Evolutionary conservation across 2,797 vertebrate genomes (phyloP).

Genomic region (Cebuella pygmaea): DNA sequence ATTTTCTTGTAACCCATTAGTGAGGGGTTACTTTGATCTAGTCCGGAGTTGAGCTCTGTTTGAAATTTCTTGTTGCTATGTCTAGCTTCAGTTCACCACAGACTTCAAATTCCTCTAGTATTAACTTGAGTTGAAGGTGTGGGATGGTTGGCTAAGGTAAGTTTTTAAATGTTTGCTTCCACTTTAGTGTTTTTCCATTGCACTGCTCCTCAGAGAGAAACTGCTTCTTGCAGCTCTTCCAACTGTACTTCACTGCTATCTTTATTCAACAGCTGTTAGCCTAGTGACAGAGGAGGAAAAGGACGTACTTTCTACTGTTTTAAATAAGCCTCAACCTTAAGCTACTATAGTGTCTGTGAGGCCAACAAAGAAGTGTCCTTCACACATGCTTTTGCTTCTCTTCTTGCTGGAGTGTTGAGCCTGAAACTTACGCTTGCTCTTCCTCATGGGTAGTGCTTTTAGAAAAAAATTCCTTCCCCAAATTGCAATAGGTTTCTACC

Average conservation of each 20-base stretch:
- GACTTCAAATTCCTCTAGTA: background rate
- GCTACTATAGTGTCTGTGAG: background rate
- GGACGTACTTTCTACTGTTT: background rate
- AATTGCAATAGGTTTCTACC: background rate
- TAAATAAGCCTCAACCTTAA: constrained; percentile 35
- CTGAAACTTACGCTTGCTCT: background rate
- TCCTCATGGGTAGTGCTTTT: background rate
- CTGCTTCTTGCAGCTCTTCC: background rate
- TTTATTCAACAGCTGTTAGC: background rate
- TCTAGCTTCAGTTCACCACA: background rate
- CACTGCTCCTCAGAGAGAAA: background rate
- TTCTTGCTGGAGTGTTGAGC: background rate
- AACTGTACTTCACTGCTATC: background rate
- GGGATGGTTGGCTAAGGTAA: background rate
- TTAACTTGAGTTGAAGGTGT: background rate
- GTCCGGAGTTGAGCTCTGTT: background rate
- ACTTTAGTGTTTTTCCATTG: background rate
- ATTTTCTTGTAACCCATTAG: background rate
- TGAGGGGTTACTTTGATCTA: background rate
- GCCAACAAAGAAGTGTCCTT: background rate
- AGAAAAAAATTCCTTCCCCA: background rate
- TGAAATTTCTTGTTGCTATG: background rate
- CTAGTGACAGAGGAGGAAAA: background rate
- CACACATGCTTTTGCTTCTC: background rate
- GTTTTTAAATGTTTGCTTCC: background rate